Evolutionary conservation across 2,888 invertebrate species (phyloP), one percentile per base, ranked within the genome.

Genomic region (Ochropleura leucogaster): DNA sequence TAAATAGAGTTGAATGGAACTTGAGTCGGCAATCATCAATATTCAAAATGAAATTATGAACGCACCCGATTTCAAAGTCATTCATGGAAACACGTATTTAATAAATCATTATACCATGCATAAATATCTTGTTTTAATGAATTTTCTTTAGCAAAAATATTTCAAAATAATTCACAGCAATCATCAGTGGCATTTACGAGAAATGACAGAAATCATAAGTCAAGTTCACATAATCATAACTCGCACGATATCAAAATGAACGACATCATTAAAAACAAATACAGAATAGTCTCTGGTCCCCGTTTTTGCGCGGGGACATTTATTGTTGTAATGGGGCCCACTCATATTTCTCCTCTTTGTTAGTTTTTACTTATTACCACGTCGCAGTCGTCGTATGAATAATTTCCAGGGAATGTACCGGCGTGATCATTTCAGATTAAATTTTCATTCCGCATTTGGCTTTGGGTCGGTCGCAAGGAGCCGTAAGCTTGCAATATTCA

Each of bases 271-370:
- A 62, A 60, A 74, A 65, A 64, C 64, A 72, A 69, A 49, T 63
- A 68, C 82, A 82, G 82, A 85, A 82, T 82, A 77, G 84, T 49
- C 78, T 40, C 62, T 55, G 63, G 68, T 67, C 70, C 77, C 85
- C 85, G 89, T 80, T 90, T 90, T 91, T 91, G 88, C 85, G 79
- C 88, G 85, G 75, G 85, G 89, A 92, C 92, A 92, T 93, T 94
- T 92, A 93, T 93, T 93, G 93, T 93, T 93, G 92, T 92, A 93
- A 92, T 90, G 89, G 90, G 90, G 89, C 88, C 92, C 89, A 89
- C 92, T 94, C 94, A 93, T 94, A 93, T 93, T 92, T 92, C 89
- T 80, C 84, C 85, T 89, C 90, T 92, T 91, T 92, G 91, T 94
- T 95, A 92, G 92, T 93, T 94, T 95, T 93, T 93, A 94, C 86